A percentile compares a stretch with the other conserved stretches of the same genome.
Conservation (phyloP, 2,888 invertebrate genomes). For the Anorthoa munda region DNA sequence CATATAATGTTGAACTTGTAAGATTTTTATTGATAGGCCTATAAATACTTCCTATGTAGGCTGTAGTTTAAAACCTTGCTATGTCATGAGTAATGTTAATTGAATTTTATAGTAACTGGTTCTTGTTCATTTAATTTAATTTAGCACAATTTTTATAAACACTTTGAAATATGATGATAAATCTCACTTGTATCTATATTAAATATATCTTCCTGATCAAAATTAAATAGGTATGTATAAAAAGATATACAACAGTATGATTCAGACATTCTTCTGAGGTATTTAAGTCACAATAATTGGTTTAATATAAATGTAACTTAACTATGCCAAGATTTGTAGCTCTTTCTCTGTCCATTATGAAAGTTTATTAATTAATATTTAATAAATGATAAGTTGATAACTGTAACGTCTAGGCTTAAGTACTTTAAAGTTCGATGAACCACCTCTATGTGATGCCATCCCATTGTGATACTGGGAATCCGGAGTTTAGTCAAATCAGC, state of each 20-base stretch:
- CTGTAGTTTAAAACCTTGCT: background rate
- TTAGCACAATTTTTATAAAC: background rate
- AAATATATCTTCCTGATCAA: slow-evolving; percentile 11
- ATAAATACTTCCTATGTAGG: background rate
- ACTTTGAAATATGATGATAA: background rate
- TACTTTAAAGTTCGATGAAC: too few relatives aligned
- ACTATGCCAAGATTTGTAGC: background rate
- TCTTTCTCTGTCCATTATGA: background rate
- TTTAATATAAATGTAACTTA: background rate
- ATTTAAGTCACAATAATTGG: slow-evolving; percentile 17
- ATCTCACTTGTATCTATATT: background rate
- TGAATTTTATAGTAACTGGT: background rate
- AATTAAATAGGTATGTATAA: background rate
- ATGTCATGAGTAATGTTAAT: background rate
- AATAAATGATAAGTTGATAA: too few relatives aligned
- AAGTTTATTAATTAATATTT: background rate
- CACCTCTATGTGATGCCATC: too few relatives aligned
- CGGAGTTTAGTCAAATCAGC: too few relatives aligned
- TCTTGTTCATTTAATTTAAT: background rate
- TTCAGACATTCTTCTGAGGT: slow-evolving; percentile 16
- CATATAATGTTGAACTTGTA: slow-evolving; percentile 14
- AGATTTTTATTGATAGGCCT: slow-evolving; percentile 22
- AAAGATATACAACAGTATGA: background rate
- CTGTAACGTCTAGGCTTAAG: too few relatives aligned
- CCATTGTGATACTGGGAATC: too few relatives aligned